Percentiles rank a stretch among this genome's conserved stretches.
Conservation (phyloP, 2,797 vertebrate species). For the Melanotaenia trifasciata region DNA sequence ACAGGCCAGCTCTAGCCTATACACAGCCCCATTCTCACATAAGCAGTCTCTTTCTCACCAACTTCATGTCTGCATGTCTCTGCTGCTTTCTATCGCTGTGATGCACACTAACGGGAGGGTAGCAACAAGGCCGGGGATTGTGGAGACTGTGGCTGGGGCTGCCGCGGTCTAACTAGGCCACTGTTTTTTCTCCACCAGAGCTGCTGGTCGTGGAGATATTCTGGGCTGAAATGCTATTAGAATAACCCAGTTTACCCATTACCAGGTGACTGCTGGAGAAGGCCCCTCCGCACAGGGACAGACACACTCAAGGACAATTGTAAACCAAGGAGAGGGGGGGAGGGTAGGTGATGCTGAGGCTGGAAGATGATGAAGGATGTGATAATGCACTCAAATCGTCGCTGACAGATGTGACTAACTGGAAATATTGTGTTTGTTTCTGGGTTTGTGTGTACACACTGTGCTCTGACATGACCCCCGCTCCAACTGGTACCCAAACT, state of each 20-base stretch:
- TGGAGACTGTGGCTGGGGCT: conserved; percentile 47
- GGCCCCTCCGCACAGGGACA: conserved; percentile 55
- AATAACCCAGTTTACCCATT: conserved; percentile 82
- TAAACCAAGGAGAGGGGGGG: conserved; percentile 10
- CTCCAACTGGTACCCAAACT: conserved; percentile 51
- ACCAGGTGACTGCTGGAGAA: conserved; percentile 78
- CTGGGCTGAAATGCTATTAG: conserved; percentile 78
- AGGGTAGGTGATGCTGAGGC: conserved; percentile 25
- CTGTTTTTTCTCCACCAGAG: conserved; percentile 51
- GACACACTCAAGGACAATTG: conserved; percentile 67
- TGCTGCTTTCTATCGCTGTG: conserved; percentile 42
- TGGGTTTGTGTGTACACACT: not conserved
- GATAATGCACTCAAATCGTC: conserved; percentile 8
- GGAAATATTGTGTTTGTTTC: not conserved
- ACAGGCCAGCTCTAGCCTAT: conserved; percentile 70
- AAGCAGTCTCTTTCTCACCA: conserved; percentile 59
- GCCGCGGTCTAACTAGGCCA: conserved; percentile 70
- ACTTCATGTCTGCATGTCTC: conserved; percentile 51
- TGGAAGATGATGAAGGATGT: conserved; percentile 31
- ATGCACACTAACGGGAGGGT: conserved; percentile 47
- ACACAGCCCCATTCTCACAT: conserved; percentile 76
- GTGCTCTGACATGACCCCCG: conserved; percentile 42
- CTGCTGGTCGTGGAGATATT: conserved; percentile 69
- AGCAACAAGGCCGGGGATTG: conserved; percentile 63
- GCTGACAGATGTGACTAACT: conserved; percentile 8